Percentiles rank a stretch among this genome's conserved stretches.
Conservation (phyloP, 2,797 vertebrate species). For the Acanthiza pusilla region DNA sequence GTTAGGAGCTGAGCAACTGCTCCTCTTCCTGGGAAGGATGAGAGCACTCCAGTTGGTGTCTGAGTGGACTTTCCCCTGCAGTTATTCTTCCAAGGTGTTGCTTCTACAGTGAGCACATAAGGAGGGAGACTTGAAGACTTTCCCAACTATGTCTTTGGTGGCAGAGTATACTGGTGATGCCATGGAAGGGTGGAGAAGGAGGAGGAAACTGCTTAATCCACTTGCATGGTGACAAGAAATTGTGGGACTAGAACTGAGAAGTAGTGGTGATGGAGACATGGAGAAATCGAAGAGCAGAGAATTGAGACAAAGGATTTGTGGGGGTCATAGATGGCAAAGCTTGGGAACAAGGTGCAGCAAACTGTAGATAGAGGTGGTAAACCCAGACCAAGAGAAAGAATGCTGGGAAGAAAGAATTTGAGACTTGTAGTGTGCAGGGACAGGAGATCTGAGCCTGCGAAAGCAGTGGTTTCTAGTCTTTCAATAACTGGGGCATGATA, state of each 20-base stretch:
- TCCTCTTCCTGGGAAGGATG: background rate
- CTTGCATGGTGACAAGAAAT: background rate
- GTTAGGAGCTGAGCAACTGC: background rate
- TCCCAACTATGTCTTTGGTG: background rate
- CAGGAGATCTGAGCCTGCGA: background rate
- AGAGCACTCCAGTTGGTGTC: background rate
- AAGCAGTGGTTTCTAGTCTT: background rate
- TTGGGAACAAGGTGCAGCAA: background rate
- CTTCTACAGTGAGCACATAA: background rate
- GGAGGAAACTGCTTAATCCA: background rate
- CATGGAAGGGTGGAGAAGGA: background rate
- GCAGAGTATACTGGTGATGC: background rate
- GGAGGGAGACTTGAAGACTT: background rate
- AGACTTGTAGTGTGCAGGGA: background rate
- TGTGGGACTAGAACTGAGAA: background rate
- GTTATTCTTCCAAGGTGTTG: background rate
- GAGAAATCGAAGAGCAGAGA: background rate
- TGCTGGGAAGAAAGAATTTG: background rate
- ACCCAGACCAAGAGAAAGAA: background rate
- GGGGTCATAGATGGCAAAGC: background rate
- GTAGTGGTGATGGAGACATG: background rate
- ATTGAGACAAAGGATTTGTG: background rate
- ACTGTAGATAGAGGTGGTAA: background rate
- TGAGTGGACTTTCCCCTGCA: rapidly evolving
- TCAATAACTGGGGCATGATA: rapidly evolving